Conservation (phyloP, 2,113 vertebrate species). For the Onychostoma macrolepis region DNA sequence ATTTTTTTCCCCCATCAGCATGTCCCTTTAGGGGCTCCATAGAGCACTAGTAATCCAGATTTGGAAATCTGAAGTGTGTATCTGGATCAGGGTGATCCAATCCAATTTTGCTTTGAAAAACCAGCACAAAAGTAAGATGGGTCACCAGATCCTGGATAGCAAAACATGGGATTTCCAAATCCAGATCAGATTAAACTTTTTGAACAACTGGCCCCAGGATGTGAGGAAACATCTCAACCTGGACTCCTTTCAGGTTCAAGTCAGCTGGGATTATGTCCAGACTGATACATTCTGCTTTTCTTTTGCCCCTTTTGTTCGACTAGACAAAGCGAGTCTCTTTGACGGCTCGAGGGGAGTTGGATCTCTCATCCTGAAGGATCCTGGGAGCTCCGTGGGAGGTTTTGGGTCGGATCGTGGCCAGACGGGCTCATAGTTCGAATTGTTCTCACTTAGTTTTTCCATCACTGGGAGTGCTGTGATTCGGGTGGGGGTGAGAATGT, state of each 20-base stretch:
- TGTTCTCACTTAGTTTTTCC: conserved; percentile 56
- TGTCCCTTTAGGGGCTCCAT: too few relatives aligned
- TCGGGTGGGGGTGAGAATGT: not conserved
- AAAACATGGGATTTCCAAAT: too few relatives aligned
- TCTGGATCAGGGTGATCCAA: too few relatives aligned
- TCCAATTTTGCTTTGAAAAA: too few relatives aligned
- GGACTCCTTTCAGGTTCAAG: conserved; percentile 45
- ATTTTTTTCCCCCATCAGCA: too few relatives aligned
- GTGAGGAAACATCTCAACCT: conserved; percentile 25
- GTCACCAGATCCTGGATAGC: too few relatives aligned
- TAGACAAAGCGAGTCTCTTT: conserved; percentile 36
- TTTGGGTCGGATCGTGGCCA: conserved; percentile 34
- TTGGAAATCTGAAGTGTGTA: too few relatives aligned
- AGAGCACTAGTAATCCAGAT: too few relatives aligned
- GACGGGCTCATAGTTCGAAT: conserved; percentile 53
- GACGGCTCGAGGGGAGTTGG: conserved; percentile 36
- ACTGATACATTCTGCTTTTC: conserved; percentile 52
- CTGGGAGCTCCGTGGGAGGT: conserved; percentile 20
- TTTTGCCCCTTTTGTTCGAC: conserved; percentile 48
- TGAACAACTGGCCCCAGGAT: not conserved
- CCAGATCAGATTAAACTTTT: too few relatives aligned
- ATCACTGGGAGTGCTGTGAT: conserved; percentile 47
- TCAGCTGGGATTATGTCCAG: conserved; percentile 49
- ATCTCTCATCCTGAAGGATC: conserved; percentile 23
- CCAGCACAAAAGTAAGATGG: too few relatives aligned